phyloP scores from a whole-genome alignment of 2,888 invertebrate species.

The Eurytoma californica region DNA sequence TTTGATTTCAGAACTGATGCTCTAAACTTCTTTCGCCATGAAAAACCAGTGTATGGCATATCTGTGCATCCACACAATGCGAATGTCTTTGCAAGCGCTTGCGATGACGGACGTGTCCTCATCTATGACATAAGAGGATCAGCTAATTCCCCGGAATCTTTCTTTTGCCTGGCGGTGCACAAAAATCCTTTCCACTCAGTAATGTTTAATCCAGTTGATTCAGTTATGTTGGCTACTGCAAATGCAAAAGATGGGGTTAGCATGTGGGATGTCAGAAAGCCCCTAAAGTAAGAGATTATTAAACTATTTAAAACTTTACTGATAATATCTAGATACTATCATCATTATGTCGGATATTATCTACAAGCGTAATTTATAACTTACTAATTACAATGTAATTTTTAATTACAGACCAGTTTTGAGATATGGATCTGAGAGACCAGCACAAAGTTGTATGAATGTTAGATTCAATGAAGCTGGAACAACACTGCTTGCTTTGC shows the following conservation, averaged over 20 bases:
- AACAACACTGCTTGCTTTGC: slow-evolving; percentile 85
- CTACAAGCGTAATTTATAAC: neutral
- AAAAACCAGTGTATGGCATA: slow-evolving; percentile 93
- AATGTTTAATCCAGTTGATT: slow-evolving; percentile 92
- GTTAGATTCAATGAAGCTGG: slow-evolving; percentile 92
- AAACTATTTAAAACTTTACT: neutral
- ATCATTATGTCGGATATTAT: neutral
- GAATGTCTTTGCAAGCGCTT: slow-evolving; percentile 90
- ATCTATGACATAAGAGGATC: slow-evolving; percentile 87
- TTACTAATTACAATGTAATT: neutral
- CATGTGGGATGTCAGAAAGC: slow-evolving; percentile 91
- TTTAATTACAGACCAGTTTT: slow-evolving; percentile 79
- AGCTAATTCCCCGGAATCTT: slow-evolving; percentile 76
- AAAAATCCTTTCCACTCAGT: slow-evolving; percentile 94
- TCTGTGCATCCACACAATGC: slow-evolving; percentile 91
- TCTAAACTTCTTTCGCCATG: slow-evolving; percentile 87
- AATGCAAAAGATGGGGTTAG: slow-evolving; percentile 93
- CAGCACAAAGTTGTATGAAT: slow-evolving; percentile 89
- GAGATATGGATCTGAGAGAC: slow-evolving; percentile 81
- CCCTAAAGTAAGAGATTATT: slow-evolving; percentile 82
- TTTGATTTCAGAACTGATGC: slow-evolving; percentile 76
- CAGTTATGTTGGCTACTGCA: slow-evolving; percentile 88
- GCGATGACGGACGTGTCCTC: slow-evolving; percentile 92
- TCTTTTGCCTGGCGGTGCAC: slow-evolving; percentile 82
- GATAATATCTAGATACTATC: neutral